Base-by-base conservation (phyloP, 2,113 vertebrate species). In the Xyliphius kryptos region DNA sequence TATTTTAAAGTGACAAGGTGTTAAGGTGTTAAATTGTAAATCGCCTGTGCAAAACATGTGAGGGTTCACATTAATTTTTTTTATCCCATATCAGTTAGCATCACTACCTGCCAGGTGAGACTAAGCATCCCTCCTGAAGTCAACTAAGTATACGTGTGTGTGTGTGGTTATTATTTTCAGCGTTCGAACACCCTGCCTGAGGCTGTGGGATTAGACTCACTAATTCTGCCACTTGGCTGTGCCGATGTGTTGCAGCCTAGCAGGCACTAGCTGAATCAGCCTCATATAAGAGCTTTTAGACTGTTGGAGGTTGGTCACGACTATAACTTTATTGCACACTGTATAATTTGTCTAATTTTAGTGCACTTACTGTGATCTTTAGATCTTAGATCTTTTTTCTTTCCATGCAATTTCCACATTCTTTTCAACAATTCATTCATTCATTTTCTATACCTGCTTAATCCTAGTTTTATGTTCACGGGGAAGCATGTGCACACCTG, bases 91-190 rank as follows among this genome's bases (percentile, higher is more conserved):
- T 38, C 20, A 56, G 53, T 56, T 56, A 13, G n/a, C 36, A 17
- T 56, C 36, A 17, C 52, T 55, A 55, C 52, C 52, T 16, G 32
- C 52, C 32, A 55, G 26, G n/a, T 12, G 40, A 55, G 32, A 37
- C 52, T 55, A 55, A 56, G 36, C 32, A 56, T 56, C 15, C 53
- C 15, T 56, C 26, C 52, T 36, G 52, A 37, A 54, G n/a, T 54
- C 15, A 38, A 56, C 16, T 19, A 36, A 56, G 32, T 55, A 16
- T n/a, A n/a, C n/a, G n/a, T n/a, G n/a, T n/a, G n/a, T n/a, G n/a
- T n/a, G n/a, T n/a, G n/a, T n/a, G n/a, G 67, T 69, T 57, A 78
- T 77, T 78, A 71, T 75, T 77, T 68, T 74, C 47, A 14, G 52
- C 61, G 68, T 63, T 61, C 65, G 69, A 63, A 78, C 71, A 55